Evolutionary conservation across 2,113 vertebrate genomes (phyloP).

Genomic region (Cryptomyrus ogoouensis): DNA sequence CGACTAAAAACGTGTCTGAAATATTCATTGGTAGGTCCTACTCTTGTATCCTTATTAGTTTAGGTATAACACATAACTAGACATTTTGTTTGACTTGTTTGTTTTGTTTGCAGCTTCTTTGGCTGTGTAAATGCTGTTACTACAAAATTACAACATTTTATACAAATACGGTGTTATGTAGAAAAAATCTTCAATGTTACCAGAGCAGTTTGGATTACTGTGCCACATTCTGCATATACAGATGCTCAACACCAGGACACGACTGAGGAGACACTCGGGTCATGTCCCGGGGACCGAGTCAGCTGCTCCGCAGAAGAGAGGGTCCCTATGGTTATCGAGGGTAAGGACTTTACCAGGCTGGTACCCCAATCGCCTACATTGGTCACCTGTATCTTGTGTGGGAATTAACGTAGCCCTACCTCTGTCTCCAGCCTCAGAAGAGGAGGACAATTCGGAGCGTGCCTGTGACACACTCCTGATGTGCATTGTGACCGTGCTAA

Average conservation of each 20-base stretch:
- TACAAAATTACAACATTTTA: not conserved
- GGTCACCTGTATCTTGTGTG: not conserved
- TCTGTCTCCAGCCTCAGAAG: slow-evolving; percentile 40
- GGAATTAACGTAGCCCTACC: not conserved
- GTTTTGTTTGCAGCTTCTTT: not conserved
- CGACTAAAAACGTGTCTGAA: not conserved
- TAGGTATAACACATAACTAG: not conserved
- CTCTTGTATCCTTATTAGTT: not conserved
- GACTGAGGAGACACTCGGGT: slow-evolving; percentile 62
- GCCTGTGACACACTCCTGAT: slow-evolving; percentile 89
- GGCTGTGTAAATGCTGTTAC: not conserved
- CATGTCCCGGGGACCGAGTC: slow-evolving; percentile 69
- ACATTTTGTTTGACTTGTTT: not conserved
- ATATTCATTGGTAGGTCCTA: not conserved
- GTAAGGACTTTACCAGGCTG: slow-evolving; percentile 42
- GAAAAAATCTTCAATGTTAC: not conserved
- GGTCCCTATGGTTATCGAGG: slow-evolving; percentile 46
- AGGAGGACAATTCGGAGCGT: slow-evolving; percentile 61
- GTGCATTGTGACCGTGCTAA: slow-evolving; percentile 92
- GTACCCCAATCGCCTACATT: no score
- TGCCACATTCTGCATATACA: not conserved
- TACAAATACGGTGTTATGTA: not conserved
- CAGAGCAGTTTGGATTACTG: not conserved
- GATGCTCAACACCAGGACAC: slow-evolving; percentile 35
- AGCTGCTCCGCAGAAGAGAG: slow-evolving; percentile 61